phyloP scores from a whole-genome alignment of 2,113 vertebrate genomes.

The Danio rerio region GRCz12tu NC_133186.1:26415501-26416000 shows the following conservation, averaged over 20 bases:
- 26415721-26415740: not conserved
- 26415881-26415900: too few relatives aligned
- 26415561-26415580: slow-evolving; percentile 29
- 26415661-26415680: slow-evolving; percentile 15
- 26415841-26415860: too few relatives aligned
- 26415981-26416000: not conserved
- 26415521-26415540: not conserved
- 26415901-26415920: not conserved
- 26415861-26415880: too few relatives aligned
- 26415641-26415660: slow-evolving; percentile 8
- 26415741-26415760: not conserved
- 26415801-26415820: too few relatives aligned
- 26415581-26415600: slow-evolving; percentile 47
- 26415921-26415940: not conserved
- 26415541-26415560: not conserved
- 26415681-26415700: slow-evolving; percentile 11
- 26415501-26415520: slow-evolving; percentile 7
- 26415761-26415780: too few relatives aligned
- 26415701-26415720: slow-evolving; percentile 10
- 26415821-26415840: too few relatives aligned
- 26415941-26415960: slow-evolving; percentile 15
- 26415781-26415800: too few relatives aligned
- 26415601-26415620: slow-evolving; percentile 16
- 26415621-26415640: slow-evolving; percentile 6
- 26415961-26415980: not conserved